A percentile compares a stretch with the other conserved stretches of the same genome.
These are phyloP conservation scores for Amiota minor DNA, from an alignment of 2,888 invertebrate genomes.

Conservation along the genomic window DNA sequence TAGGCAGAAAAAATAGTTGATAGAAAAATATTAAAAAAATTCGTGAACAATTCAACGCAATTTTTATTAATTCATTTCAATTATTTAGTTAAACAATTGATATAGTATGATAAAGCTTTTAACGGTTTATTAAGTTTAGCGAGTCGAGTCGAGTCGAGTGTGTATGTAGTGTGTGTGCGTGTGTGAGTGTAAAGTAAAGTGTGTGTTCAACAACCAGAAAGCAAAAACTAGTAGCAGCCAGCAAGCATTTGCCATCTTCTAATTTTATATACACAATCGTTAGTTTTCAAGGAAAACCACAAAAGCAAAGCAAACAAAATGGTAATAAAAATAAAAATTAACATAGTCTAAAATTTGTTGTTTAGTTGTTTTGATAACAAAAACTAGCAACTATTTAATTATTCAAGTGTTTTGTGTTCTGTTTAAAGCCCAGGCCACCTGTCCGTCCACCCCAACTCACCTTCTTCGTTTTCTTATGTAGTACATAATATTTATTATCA, in stretches of 20 bases:
- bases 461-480: background rate
- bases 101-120: background rate
- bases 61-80: background rate
- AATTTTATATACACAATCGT: constrained; percentile 7
- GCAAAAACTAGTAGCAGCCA: background rate
- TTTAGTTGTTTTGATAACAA: too few species aligned
- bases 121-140: too few species aligned
- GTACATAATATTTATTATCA: too few species aligned
- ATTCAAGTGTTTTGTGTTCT: too few species aligned
- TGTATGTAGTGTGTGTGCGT: background rate
- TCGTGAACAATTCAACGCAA: background rate
- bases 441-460: background rate
- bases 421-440: background rate
- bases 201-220: constrained; percentile 20
- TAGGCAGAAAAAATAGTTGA: background rate
- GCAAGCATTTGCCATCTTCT: background rate
- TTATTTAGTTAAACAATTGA: background rate
- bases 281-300: constrained; percentile 20
- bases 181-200: background rate
- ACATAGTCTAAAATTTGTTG: too few species aligned
- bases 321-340: background rate
- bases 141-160: too few species aligned
- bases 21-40: background rate
- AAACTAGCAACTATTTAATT: too few species aligned
- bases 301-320: constrained; percentile 14